phyloP scores from a whole-genome alignment of 2,797 vertebrate genomes.

The Girardinus metallicus region DNA sequence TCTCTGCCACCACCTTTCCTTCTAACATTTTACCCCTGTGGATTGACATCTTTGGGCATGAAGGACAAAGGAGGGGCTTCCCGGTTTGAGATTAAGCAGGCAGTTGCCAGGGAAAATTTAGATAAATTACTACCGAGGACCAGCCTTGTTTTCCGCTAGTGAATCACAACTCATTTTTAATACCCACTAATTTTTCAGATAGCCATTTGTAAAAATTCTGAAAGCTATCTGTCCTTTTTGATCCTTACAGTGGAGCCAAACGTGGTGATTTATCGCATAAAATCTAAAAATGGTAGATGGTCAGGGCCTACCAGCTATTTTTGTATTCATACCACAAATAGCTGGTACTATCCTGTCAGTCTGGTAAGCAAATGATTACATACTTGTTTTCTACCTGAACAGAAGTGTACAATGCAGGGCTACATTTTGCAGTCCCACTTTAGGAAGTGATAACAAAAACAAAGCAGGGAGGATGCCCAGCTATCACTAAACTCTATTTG shows the following conservation, averaged over 20 bases:
- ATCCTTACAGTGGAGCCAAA: too few relatives aligned
- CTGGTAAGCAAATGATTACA: background rate
- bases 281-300: background rate
- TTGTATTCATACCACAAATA: too few relatives aligned
- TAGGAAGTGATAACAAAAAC: background rate
- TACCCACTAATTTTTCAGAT: background rate
- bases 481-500: background rate
- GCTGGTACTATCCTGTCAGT: too few relatives aligned
- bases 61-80: slow-evolving; percentile 18
- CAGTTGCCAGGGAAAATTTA: background rate
- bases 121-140: background rate
- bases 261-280: background rate
- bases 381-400: background rate
- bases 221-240: background rate
- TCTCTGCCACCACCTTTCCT: slow-evolving; percentile 38
- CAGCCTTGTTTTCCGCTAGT: background rate
- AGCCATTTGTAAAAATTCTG: background rate
- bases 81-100: slow-evolving; percentile 26
- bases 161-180: background rate
- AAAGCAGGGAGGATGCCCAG: background rate
- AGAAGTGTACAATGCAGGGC: background rate
- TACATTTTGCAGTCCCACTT: background rate
- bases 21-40: slow-evolving; percentile 10
- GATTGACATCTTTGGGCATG: slow-evolving; percentile 25
- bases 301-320: too few relatives aligned